Percentiles rank a stretch among this genome's conserved stretches.
Evolutionary conservation across 1,140 invertebrate genomes (phyloP).

Genomic region (Anagrus nilaparvatae): DNA sequence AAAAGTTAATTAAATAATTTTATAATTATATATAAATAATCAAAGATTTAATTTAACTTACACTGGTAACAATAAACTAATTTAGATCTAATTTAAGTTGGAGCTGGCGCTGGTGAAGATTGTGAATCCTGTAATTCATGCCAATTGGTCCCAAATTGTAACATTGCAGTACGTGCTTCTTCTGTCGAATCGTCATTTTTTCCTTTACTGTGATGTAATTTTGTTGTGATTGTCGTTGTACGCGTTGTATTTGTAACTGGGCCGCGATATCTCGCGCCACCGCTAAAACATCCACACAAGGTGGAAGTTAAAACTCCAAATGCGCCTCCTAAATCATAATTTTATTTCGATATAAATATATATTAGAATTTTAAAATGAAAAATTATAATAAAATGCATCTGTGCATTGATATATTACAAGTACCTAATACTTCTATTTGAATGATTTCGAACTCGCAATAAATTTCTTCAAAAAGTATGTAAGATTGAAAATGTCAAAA

Average conservation of each 20-base stretch:
- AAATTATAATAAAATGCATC: too few relatives aligned
- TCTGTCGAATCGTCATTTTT: constrained; percentile 44
- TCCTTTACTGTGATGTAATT: constrained; percentile 48
- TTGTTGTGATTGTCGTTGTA: constrained; percentile 34
- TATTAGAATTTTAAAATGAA: too few relatives aligned
- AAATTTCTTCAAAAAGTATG: too few relatives aligned
- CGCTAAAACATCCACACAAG: constrained; percentile 43
- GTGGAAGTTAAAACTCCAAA: constrained; percentile 42
- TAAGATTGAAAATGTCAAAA: too few relatives aligned
- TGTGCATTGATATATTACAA: too few relatives aligned
- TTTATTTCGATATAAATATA: too few relatives aligned
- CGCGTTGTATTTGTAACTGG: constrained; percentile 24
- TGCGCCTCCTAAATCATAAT: constrained; percentile 34
- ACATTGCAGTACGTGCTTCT: constrained; percentile 36
- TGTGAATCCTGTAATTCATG: constrained; percentile 42
- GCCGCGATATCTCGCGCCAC: constrained; percentile 37
- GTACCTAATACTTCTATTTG: too few relatives aligned
- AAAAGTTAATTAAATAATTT: too few relatives aligned
- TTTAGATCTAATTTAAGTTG: constrained; percentile 40
- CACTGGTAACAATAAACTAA: not conserved
- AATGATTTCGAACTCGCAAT: too few relatives aligned
- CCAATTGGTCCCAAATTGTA: constrained; percentile 40
- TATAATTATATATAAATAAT: too few relatives aligned
- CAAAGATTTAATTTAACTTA: too few relatives aligned
- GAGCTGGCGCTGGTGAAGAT: constrained; percentile 43